Base-by-base conservation (phyloP, 1,140 invertebrate genomes). In the Trachymyrmex septentrionalis region DNA sequence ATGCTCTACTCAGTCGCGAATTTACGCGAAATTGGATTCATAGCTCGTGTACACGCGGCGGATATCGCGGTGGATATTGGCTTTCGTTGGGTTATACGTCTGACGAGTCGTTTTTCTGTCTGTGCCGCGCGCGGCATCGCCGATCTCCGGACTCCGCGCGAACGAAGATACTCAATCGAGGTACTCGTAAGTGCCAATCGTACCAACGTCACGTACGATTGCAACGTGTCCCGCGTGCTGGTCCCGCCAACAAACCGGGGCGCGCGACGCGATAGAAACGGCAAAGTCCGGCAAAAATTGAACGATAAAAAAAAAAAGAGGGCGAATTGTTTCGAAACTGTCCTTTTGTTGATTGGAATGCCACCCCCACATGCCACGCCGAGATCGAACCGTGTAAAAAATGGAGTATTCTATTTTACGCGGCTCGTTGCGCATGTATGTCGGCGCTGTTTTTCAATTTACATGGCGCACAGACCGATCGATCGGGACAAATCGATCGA, bases 281-380 rank as follows among this genome's bases (percentile, higher is more conserved):
- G 85, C 72, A 44, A 87, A 87, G 88, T 89, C 73, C 76, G 76
- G 66, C 14, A 87, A 84, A 78, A 67, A 84, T 76, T 85, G 63
- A 67, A 53, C 27, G 38, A 34, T 27, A 71, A 48, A 24, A 21
- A 24, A n/a, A n/a, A 88, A 75, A 57, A 50, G 71, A 38, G 27
- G 21, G 38, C 21, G 27, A 63, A 63, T 80, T 38, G 71, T 67
- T 84, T 61, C 76, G 78, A 59, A 85, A 63, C 88, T 90, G 88
- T 89, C 88, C 66, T 90, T 90, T 90, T 89, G 72, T 89, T 89
- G 88, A 90, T 90, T 90, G 88, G 78, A 89, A 69, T 63, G 76
- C 85, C 50, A 48, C 50, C 34, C 27, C 78, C 57, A 44, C 38
- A 7, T 34, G 50, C 30, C 21, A 38, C 53, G 27, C 24, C 38